Evolutionary conservation across 2,797 vertebrate genomes (phyloP), one percentile per base, ranked within the genome.

Genomic region (Nyctalus aviator): DNA sequence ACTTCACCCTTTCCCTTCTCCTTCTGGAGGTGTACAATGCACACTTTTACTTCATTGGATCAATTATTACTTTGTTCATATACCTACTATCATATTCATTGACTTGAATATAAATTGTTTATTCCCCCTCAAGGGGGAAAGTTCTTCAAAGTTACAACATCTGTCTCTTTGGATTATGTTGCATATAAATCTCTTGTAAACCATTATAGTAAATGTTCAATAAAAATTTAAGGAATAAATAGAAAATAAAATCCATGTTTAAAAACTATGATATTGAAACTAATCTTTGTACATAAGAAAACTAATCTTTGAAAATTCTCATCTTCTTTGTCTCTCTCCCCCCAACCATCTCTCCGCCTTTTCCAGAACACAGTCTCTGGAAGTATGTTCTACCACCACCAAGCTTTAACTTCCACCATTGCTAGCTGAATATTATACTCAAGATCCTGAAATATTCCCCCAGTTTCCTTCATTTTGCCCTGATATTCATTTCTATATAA

Each of bases 131-230:
- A 94, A 53, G 20, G 66, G 7, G 10, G 69, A 59, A 13, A 59
- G 20, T 57, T 88, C 46, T 57, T 95, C 44, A 75, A 88, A 86
- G 27, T 76, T 32, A 66, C 9, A 86, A 59, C 79, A 69, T 78
- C 30, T 55, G 20, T 64, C 41, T 13, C 59, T 77, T 93, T 84
- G 30, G 6, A 55, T 84, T 46, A 30, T 69, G 82, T 44, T 69
- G 12, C 14, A 66, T 73, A 72, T 18, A 3, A 84, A 69, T 88
- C 9, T 77, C 44, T 87, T 83, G 25, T 66, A 68, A 62, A 62
- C 15, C 5, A 14, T 30, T 2, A 14, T 8, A 57, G 12, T 76
- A 85, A 73, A 64, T 71, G 10, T 48, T 90, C 55, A 90, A 55
- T 55, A 64, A 41, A 94, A 76, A n/a, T 0, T 55, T 64, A 35